These are phyloP conservation scores for Theristicus caerulescens DNA, from an alignment of 2,113 vertebrate species.

Conservation along the genomic window DNA sequence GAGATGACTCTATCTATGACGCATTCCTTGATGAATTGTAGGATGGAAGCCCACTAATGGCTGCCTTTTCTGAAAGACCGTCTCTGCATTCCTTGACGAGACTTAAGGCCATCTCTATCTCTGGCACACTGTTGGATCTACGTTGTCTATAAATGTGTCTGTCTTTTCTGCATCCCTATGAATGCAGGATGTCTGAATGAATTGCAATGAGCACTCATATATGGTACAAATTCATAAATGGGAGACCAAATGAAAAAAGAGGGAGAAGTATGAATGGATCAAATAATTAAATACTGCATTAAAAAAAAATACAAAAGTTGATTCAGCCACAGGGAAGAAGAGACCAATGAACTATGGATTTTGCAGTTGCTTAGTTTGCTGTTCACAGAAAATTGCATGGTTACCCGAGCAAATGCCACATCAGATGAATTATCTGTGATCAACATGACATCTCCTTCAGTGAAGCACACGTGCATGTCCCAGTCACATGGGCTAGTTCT, in stretches of 20 bases:
- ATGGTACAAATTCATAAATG: neutral
- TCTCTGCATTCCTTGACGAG: neutral
- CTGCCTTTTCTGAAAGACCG: neutral
- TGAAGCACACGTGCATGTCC: neutral
- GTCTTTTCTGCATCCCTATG: neutral
- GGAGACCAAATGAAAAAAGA: neutral
- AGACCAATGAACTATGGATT: constrained; percentile 6
- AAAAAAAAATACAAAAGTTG: neutral
- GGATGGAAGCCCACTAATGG: neutral
- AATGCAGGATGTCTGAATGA: neutral
- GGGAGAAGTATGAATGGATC: constrained; percentile 22
- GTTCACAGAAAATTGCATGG: neutral
- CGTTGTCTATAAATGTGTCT: neutral
- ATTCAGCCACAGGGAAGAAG: neutral
- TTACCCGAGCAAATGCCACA: constrained; percentile 14
- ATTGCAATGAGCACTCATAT: neutral
- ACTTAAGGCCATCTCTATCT: neutral
- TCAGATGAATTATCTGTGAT: constrained; percentile 23
- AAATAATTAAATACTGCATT: neutral
- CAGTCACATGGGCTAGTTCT: neutral
- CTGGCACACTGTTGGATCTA: accelerated
- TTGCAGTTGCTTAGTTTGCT: neutral
- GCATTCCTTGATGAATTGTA: neutral
- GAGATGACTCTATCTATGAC: neutral
- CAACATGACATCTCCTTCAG: constrained; percentile 3